Evolutionary conservation across 2,797 vertebrate genomes (phyloP), one percentile per base, ranked within the genome.

Genomic region (Emydoidea blandingii): DNA sequence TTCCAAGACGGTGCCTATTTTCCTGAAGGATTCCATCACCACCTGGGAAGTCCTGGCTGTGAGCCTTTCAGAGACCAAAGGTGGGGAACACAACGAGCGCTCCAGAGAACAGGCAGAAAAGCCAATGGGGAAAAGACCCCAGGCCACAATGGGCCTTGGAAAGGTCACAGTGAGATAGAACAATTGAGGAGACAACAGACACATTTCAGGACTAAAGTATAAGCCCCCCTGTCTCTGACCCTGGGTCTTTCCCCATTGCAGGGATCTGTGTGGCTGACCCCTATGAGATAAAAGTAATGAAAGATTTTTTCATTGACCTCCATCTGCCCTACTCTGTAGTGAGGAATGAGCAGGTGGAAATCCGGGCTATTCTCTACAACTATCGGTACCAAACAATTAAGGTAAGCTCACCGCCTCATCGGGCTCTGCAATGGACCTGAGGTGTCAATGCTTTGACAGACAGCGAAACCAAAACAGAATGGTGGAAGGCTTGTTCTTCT

Each of bases 281-380:
- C n/a, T 98, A 99, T 2, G 99, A 99, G 86, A 98, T 99, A 54
- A 97, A 94, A 0, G 99, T 99, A 23, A 95, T 87, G 90, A 99
- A 99, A 81, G 94, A 98, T 0, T 99, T 99, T 98, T 99, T 99
- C 95, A 98, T 99, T 0, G 99, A 99, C 86, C 98, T 99, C 12
- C 98, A 97, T 79, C 92, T 99, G 50, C 99, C 99, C 11, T 99
- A 99, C 96, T 99, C 99, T 0, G 99, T 98, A 6, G 99, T 99
- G 62, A 98, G 98, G 52, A 99, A 99, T 0, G 99, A 99, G 92
- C 99, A 99, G 91, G 96, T 99, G 92, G 99, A 99, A 97, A 96
- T 99, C 83, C 99, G 98, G 2, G 99, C 99, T 1, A 78, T 99
- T 81, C 98, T 99, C 54, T 99, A 99, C 98, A 99, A 99, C 98